phyloP scores from a whole-genome alignment of 64 coral and sea anemone species.

The Porites australiensis region DNA sequence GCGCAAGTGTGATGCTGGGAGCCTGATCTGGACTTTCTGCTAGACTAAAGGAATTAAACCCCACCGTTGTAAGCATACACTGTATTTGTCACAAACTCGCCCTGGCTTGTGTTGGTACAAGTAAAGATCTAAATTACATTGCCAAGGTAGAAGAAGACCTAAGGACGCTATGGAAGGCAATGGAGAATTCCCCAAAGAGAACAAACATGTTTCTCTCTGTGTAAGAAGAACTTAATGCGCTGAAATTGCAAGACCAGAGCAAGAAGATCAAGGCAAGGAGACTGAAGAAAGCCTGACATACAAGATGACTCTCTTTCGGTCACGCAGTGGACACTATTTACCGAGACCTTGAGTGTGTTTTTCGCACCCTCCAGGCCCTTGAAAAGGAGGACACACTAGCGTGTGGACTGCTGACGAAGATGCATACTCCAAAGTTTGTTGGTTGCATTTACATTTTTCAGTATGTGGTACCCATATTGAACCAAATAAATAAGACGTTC shows the following conservation, averaged over 20 bases:
- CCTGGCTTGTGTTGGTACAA: conserved; percentile 54
- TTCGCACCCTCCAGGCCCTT: conserved; percentile 31
- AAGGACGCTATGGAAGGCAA: conserved; percentile 53
- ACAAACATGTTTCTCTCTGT: conserved; percentile 54
- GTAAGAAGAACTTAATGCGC: conserved; percentile 45
- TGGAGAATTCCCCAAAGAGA: conserved; percentile 54
- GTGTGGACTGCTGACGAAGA: conserved; percentile 61
- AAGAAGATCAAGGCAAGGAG: conserved; percentile 40
- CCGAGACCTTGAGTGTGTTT: conserved; percentile 53
- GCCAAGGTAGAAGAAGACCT: conserved; percentile 34
- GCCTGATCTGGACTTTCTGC: conserved; percentile 41
- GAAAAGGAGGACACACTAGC: conserved; percentile 62
- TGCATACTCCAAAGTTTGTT: conserved; percentile 68
- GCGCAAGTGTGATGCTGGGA: conserved; percentile 55
- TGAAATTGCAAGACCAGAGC: conserved; percentile 55
- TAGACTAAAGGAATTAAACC: conserved; percentile 59
- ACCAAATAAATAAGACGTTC: conserved; percentile 58
- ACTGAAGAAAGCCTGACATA: not conserved
- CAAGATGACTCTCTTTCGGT: conserved; percentile 55
- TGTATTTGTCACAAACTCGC: conserved; percentile 72
- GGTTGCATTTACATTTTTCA: not conserved
- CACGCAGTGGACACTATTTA: conserved; percentile 55
- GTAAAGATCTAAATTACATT: conserved; percentile 51
- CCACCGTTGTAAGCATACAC: conserved; percentile 43
- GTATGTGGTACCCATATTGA: conserved; percentile 53